These are phyloP conservation scores for Rhineura floridana DNA, from an alignment of 2,113 vertebrate species.

Conservation along the genomic window DNA sequence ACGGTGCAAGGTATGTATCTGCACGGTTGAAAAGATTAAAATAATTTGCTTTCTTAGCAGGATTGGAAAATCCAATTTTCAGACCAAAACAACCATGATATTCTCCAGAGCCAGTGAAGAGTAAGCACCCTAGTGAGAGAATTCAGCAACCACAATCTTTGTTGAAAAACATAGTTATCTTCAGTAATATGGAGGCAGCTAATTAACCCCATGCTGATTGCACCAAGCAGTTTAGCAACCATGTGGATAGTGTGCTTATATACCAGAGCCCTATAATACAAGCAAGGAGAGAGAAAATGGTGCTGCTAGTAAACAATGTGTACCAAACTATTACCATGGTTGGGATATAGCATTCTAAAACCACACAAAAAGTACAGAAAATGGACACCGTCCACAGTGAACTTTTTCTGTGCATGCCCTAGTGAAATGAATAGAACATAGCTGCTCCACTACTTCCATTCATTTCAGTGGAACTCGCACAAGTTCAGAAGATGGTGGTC, in stretches of 20 bases:
- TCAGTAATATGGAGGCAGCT: neutral
- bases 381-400: neutral
- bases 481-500: neutral
- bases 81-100: slow-evolving; percentile 18
- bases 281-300: neutral
- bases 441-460: neutral
- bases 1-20: neutral
- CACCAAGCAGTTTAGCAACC: accelerated
- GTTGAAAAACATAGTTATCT: neutral
- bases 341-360: neutral
- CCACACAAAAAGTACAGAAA: neutral
- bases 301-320: neutral
- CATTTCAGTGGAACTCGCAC: neutral
- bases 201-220: neutral
- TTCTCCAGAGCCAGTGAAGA: neutral
- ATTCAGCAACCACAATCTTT: neutral
- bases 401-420: neutral
- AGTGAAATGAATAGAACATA: neutral
- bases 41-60: slow-evolving; percentile 26
- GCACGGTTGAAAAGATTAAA: slow-evolving; percentile 13
- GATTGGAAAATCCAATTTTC: slow-evolving; percentile 10
- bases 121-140: neutral
- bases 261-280: neutral
- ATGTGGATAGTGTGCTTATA: neutral
- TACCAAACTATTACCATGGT: neutral